Evolutionary conservation across 2,888 invertebrate species (phyloP).

Genomic region (Acanthoscelides obtectus): DNA sequence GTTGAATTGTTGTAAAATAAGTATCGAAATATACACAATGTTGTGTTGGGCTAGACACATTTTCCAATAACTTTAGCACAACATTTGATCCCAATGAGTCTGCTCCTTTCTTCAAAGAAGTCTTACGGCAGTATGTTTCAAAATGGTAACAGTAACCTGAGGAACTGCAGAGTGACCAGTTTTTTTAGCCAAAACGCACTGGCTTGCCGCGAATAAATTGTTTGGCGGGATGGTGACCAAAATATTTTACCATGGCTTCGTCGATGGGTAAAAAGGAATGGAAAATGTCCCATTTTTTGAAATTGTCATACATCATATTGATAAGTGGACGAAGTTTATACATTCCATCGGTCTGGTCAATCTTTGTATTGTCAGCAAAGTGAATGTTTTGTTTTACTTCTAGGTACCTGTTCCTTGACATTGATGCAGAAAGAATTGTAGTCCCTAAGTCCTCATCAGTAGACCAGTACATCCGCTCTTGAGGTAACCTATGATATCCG

Average conservation of each 20-base stretch:
- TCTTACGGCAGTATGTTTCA: not conserved
- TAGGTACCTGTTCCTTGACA: slow-evolving; percentile 11
- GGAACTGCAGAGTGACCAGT: slow-evolving; percentile 1
- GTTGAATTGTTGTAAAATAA: not conserved
- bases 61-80: not conserved
- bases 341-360: slow-evolving; percentile 11
- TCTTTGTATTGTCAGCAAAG: slow-evolving; percentile 13
- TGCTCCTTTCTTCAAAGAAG: too few species aligned
- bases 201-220: not conserved
- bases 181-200: slow-evolving; percentile 2
- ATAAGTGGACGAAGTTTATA: slow-evolving; percentile 20
- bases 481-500: too few species aligned
- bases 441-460: too few species aligned
- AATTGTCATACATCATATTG: slow-evolving; percentile 14
- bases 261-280: not conserved
- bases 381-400: slow-evolving; percentile 12
- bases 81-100: not conserved
- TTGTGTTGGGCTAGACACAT: not conserved
- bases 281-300: not conserved
- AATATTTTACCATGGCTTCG: not conserved
- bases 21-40: not conserved
- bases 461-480: too few species aligned
- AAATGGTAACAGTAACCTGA: not conserved
- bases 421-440: not conserved
- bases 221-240: not conserved